Evolutionary conservation across 2,113 vertebrate species (phyloP).

Genomic region (Neogobius melanostomus): DNA sequence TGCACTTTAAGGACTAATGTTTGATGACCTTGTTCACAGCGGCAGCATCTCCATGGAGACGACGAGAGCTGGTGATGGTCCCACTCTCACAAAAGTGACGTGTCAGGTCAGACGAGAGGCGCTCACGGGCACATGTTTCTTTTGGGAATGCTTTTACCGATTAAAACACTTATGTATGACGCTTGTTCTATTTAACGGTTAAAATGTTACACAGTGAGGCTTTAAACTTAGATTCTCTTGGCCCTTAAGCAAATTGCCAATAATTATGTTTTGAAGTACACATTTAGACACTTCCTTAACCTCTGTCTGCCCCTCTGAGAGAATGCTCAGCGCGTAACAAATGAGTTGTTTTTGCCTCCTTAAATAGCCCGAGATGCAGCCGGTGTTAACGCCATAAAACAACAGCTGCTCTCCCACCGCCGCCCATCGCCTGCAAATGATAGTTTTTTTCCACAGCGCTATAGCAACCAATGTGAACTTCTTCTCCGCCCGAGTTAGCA

Average conservation of each 20-base stretch:
- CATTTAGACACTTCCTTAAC: conserved; percentile 39
- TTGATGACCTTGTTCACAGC: no score
- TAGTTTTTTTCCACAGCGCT: neutral
- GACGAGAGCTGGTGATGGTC: no score
- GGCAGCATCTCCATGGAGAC: no score
- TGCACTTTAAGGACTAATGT: no score
- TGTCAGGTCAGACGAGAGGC: no score
- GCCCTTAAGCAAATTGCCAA: conserved; percentile 5
- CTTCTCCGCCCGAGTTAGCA: neutral
- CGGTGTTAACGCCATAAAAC: conserved; percentile 21
- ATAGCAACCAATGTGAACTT: neutral
- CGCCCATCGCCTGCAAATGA: neutral
- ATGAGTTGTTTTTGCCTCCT: conserved; percentile 27
- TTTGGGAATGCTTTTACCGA: no score
- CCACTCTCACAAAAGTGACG: no score
- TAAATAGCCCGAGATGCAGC: conserved; percentile 30
- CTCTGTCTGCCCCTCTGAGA: neutral
- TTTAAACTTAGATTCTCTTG: neutral
- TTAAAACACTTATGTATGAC: no score
- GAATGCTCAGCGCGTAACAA: conserved; percentile 30
- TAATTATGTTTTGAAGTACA: conserved; percentile 10
- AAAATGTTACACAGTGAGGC: no score
- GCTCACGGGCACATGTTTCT: no score
- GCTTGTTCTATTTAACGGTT: no score
- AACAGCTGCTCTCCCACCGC: conserved; percentile 27